Evolutionary conservation across 2,888 invertebrate genomes (phyloP).

Genomic region (Synergus gifuensis): DNA sequence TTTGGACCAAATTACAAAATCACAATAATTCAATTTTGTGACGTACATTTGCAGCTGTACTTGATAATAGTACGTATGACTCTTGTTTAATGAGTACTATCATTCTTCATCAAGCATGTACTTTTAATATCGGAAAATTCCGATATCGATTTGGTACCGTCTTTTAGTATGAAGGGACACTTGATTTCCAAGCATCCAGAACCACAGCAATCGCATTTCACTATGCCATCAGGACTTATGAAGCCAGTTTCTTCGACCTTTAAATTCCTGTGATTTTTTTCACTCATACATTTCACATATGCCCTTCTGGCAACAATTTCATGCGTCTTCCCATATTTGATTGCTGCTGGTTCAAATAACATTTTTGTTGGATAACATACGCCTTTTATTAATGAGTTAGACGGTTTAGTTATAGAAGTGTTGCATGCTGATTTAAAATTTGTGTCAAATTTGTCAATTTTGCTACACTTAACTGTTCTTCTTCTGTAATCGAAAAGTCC

Average conservation of each 20-base stretch:
- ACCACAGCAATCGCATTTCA: no score
- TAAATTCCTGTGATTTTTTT: not conserved
- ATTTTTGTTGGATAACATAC: slow-evolving; percentile 30
- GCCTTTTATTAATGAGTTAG: not conserved
- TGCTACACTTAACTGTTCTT: not conserved
- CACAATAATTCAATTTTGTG: no score
- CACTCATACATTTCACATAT: not conserved
- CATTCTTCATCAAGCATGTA: no score
- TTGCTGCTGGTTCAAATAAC: not conserved
- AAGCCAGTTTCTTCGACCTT: not conserved
- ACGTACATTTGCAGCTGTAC: no score
- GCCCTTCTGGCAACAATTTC: not conserved
- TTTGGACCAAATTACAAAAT: no score
- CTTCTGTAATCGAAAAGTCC: not conserved
- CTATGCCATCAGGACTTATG: no score
- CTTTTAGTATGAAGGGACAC: no score
- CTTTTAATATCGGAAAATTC: no score
- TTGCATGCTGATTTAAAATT: slow-evolving; percentile 16
- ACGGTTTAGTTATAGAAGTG: slow-evolving; percentile 15
- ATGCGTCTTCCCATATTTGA: not conserved
- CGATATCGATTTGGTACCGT: no score
- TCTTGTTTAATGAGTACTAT: no score
- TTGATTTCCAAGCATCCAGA: no score
- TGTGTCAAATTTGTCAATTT: not conserved
- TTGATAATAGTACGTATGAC: no score